Percentiles rank a stretch among this genome's conserved stretches.
Evolutionary conservation across 2,797 vertebrate genomes (phyloP).

Genomic region (Corythornis leucogaster): DNA sequence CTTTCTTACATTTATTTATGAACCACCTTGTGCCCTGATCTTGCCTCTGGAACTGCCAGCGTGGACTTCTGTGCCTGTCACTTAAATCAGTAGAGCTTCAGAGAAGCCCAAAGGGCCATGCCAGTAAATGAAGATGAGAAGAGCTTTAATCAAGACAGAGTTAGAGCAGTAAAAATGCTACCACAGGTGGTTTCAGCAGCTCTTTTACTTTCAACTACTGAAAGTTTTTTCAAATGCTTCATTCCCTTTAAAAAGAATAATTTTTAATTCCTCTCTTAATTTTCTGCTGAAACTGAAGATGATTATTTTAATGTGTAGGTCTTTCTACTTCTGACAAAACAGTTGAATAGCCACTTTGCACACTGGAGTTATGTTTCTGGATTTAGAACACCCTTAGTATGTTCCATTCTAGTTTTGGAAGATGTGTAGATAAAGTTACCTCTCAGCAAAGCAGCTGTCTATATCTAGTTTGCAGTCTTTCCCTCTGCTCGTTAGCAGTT

Average conservation of each 20-base stretch:
- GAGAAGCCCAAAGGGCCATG: background rate
- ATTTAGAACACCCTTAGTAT: background rate
- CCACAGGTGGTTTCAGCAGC: background rate
- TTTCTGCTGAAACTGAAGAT: background rate
- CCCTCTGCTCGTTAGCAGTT: background rate
- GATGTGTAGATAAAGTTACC: background rate
- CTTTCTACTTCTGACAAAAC: background rate
- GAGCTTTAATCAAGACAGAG: background rate
- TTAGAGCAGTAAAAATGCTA: background rate
- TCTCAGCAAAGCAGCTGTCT: no score
- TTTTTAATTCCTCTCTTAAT: background rate
- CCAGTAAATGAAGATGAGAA: background rate
- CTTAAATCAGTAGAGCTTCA: constrained; percentile 6
- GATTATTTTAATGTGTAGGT: background rate
- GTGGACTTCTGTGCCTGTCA: background rate
- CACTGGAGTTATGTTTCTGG: background rate
- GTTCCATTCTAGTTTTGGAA: background rate
- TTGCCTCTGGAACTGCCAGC: constrained; percentile 15
- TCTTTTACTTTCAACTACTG: background rate
- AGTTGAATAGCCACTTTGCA: background rate
- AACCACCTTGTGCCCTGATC: constrained; percentile 1
- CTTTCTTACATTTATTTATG: constrained; percentile 47
- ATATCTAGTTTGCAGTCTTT: background rate
- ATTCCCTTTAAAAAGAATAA: background rate
- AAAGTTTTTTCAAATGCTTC: background rate